Percentiles rank a stretch among this genome's conserved stretches.
Evolutionary conservation across 2,113 vertebrate species (phyloP).

Genomic region (Lipophrys pholis): DNA sequence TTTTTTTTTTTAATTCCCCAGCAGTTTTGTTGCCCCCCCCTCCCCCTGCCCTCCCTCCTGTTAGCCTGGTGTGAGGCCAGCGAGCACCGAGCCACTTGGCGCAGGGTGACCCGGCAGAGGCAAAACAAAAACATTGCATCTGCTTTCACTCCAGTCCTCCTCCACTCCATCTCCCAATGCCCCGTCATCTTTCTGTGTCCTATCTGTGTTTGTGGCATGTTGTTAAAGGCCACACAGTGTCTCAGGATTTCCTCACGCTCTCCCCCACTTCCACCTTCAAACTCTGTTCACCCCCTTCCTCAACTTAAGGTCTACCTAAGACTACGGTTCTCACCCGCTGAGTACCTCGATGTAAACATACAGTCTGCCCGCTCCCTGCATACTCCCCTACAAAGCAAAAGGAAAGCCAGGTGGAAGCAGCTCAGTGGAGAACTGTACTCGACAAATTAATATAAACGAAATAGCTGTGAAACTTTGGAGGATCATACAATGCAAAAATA

Average conservation of each 20-base stretch:
- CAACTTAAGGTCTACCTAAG: constrained; percentile 62
- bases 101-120: constrained; percentile 62
- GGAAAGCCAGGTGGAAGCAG: constrained; percentile 43
- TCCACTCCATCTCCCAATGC: constrained; percentile 20
- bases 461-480: constrained; percentile 82
- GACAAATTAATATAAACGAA: constrained; percentile 51
- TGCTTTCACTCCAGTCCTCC: constrained; percentile 56
- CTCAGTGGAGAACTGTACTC: constrained; percentile 24
- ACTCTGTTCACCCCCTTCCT: constrained; percentile 41
- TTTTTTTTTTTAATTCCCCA: constrained; percentile 41
- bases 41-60: too few species aligned
- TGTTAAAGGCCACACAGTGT: constrained; percentile 78
- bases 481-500: constrained; percentile 86
- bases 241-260: constrained; percentile 81
- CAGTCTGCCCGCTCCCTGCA: constrained; percentile 50
- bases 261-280: neutral
- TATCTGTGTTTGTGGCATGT: constrained; percentile 70
- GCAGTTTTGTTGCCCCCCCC: too few species aligned
- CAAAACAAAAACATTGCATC: constrained; percentile 68
- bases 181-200: constrained; percentile 70
- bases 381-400: constrained; percentile 39
- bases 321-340: constrained; percentile 50
- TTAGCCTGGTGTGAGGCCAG: constrained; percentile 58
- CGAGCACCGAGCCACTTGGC: constrained; percentile 60
- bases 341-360: constrained; percentile 50